These are phyloP conservation scores for Heliconius sara DNA, from an alignment of 2,888 invertebrate species.

Conservation along the genomic window DNA sequence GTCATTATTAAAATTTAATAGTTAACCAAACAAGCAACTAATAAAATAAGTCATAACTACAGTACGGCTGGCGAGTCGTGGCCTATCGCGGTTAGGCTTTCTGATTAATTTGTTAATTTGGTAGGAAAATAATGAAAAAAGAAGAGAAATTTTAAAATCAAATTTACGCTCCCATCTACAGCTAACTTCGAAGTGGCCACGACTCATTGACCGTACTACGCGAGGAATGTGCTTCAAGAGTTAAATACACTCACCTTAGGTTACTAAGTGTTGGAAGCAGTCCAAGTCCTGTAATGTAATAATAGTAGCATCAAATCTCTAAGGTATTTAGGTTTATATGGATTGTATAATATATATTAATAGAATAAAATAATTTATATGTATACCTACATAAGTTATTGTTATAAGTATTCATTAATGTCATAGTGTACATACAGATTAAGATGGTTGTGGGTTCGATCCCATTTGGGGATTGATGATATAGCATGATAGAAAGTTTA, in stretches of 20 bases:
- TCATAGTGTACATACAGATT: no score
- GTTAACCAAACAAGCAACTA: background rate
- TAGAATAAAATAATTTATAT: background rate
- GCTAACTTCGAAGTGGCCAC: background rate
- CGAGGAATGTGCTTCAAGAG: conserved; percentile 3
- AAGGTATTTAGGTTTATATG: conserved; percentile 1
- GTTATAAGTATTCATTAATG: no score
- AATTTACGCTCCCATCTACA: background rate
- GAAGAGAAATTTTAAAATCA: background rate
- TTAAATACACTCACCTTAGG: conserved; percentile 86
- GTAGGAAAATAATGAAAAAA: no score
- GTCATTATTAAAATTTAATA: background rate
- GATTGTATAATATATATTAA: background rate
- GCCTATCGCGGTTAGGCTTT: no score
- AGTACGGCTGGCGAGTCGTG: background rate
- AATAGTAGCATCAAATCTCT: conserved; percentile 23
- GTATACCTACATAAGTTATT: background rate
- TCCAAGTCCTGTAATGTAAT: conserved; percentile 89
- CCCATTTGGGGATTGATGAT: background rate
- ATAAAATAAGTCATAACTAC: background rate
- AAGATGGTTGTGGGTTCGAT: background rate
- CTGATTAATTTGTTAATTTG: no score
- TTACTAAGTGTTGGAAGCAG: conserved; percentile 93
- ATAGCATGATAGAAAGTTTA: no score
- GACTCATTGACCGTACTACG: background rate